Evolutionary conservation across 2,888 invertebrate species (phyloP).

Genomic region (Netelia virgata): DNA sequence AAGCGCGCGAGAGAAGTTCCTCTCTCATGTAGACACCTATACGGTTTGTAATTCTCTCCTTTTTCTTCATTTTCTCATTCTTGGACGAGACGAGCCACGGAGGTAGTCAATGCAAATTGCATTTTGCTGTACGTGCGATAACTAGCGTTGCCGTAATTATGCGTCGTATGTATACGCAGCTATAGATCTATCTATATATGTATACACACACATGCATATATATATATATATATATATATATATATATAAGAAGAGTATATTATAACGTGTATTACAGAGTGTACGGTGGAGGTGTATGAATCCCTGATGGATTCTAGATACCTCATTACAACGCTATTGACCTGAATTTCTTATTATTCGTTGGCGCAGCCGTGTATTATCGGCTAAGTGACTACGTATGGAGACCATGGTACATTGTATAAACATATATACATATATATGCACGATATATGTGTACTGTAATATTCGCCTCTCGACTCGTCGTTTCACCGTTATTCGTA

Average conservation of each 20-base stretch:
- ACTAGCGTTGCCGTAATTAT: constrained; percentile 58
- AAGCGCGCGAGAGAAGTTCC: not conserved
- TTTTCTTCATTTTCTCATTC: constrained; percentile 16
- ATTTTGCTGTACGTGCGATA: constrained; percentile 57
- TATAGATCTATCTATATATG: not conserved
- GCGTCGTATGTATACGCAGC: constrained; percentile 1
- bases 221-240: not conserved
- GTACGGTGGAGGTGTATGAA: constrained; percentile 57
- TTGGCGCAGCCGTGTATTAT: constrained; percentile 69
- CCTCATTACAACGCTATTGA: constrained; percentile 81
- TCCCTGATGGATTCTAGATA: constrained; percentile 76
- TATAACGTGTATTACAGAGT: constrained; percentile 9
- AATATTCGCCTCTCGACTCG: constrained; percentile 57
- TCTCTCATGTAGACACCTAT: not conserved
- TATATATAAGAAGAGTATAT: constrained; percentile 2
- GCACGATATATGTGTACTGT: constrained; percentile 10
- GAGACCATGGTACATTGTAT: constrained; percentile 21
- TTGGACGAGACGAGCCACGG: constrained; percentile 7
- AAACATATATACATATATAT: constrained; percentile 22
- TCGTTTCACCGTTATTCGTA: constrained; percentile 68
- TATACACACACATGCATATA: too few relatives aligned
- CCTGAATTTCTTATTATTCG: constrained; percentile 82
- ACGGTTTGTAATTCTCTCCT: constrained; percentile 7
- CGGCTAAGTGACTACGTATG: constrained; percentile 51
- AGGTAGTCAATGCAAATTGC: constrained; percentile 55